Conservation (phyloP, 1,140 invertebrate genomes). For the Amphibalanus amphitrite region DNA sequence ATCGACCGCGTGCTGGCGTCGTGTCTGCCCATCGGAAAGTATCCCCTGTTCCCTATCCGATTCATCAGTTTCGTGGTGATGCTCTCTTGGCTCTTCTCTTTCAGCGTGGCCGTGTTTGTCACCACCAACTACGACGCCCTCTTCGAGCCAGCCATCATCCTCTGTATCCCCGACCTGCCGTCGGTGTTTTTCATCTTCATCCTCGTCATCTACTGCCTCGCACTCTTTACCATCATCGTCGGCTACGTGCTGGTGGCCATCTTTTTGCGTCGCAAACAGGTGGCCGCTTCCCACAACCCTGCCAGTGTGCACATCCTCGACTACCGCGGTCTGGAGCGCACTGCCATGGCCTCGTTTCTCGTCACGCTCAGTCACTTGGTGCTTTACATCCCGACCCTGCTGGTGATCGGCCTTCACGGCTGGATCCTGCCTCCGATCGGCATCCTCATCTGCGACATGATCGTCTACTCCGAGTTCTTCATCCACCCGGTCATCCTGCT, state of each 20-base stretch:
- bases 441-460: conserved; percentile 21
- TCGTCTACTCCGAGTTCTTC: conserved; percentile 24
- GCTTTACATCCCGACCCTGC: conserved; percentile 20
- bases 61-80: conserved; percentile 15
- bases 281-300: neutral
- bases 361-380: conserved; percentile 22
- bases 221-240: conserved; percentile 20
- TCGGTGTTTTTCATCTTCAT: conserved; percentile 23
- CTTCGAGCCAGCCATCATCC: conserved; percentile 23
- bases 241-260: conserved; percentile 22
- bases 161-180: conserved; percentile 24
- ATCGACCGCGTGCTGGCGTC: conserved; percentile 22
- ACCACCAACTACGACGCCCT: conserved; percentile 19
- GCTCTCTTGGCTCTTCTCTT: conserved; percentile 20
- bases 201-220: conserved; percentile 22
- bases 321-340: conserved; percentile 16
- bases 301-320: conserved; percentile 5
- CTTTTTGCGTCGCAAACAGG: conserved; percentile 13
- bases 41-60: conserved; percentile 12
- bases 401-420: conserved; percentile 23
- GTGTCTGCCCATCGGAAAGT: conserved; percentile 22
- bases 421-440: conserved; percentile 20
- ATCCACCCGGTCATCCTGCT: conserved; percentile 23
- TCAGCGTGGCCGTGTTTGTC: conserved; percentile 18
- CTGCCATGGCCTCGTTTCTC: conserved; percentile 20